Percentiles rank a stretch among this genome's conserved stretches.
Conservation (phyloP, 2,888 invertebrate species). For the Stenchaetothrips biformis region DNA sequence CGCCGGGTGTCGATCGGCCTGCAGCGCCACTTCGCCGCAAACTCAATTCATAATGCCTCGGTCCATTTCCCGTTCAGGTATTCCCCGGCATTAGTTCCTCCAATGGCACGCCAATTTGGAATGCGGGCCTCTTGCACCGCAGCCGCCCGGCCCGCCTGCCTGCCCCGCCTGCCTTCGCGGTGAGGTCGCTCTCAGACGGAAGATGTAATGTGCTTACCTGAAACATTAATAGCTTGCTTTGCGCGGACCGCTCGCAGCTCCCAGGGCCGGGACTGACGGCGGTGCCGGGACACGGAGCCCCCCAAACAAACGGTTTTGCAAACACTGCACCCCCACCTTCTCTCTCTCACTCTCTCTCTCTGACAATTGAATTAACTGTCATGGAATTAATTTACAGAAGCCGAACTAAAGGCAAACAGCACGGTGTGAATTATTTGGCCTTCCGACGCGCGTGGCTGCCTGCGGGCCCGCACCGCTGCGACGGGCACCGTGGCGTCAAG, state of each 20-base stretch:
- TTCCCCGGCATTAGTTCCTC: neutral
- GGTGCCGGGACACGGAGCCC: neutral
- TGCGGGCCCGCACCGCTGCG: neutral
- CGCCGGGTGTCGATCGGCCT: too few relatives aligned
- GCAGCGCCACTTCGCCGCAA: neutral
- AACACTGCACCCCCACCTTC: too few relatives aligned
- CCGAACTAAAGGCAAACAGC: too few relatives aligned
- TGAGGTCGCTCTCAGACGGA: slow-evolving; percentile 1
- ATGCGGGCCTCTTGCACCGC: neutral
- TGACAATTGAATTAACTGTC: too few relatives aligned
- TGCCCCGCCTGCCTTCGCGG: neutral
- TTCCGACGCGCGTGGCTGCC: neutral
- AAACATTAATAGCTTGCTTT: slow-evolving; percentile 9
- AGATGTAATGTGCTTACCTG: neutral
- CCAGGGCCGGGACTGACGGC: neutral
- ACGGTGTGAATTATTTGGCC: too few relatives aligned
- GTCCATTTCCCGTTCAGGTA: neutral
- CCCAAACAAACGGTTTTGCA: too few relatives aligned
- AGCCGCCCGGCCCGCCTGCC: neutral
- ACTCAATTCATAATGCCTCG: slow-evolving; percentile 1
- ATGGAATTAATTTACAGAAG: too few relatives aligned
- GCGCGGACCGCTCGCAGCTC: neutral
- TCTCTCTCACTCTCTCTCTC: too few relatives aligned
- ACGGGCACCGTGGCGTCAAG: neutral
- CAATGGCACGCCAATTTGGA: neutral